Conservation (phyloP, 2,113 vertebrate genomes). For the Sebastes schlegelii region DNA sequence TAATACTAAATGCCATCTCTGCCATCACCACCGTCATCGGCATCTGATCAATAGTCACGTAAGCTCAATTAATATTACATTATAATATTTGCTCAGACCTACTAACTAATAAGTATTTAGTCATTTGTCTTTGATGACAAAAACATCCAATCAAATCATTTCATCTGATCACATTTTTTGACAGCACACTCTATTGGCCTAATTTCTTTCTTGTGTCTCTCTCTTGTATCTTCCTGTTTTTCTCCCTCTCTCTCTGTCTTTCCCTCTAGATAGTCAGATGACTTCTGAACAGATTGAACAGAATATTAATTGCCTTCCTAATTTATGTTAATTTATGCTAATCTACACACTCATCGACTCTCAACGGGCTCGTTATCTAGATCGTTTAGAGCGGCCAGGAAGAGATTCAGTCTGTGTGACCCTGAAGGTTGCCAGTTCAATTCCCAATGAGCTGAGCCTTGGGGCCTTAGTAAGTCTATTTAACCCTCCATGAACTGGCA, state of each 20-base stretch:
- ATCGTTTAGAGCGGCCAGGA: conserved; percentile 73
- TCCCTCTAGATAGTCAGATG: conserved; percentile 66
- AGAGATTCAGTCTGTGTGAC: conserved; percentile 78
- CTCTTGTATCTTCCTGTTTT: conserved; percentile 58
- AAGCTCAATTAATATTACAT: conserved; percentile 22
- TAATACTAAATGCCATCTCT: neutral
- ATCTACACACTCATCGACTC: conserved; percentile 79
- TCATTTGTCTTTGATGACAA: conserved; percentile 28
- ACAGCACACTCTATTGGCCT: conserved; percentile 40
- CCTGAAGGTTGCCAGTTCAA: conserved; percentile 82
- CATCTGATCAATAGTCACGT: conserved; percentile 6
- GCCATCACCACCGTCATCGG: neutral
- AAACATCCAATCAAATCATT: conserved; percentile 23
- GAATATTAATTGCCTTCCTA: conserved; percentile 81
- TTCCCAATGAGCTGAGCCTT: conserved; percentile 71
- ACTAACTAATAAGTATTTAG: neutral
- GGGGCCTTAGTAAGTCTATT: conserved; percentile 58
- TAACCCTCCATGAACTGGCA: conserved; percentile 63
- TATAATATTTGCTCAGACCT: conserved; percentile 2
- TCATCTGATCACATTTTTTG: conserved; percentile 34
- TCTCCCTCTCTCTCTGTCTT: conserved; percentile 54
- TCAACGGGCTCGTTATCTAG: conserved; percentile 80
- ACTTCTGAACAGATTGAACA: conserved; percentile 79
- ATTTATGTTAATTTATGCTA: conserved; percentile 81
- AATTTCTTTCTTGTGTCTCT: conserved; percentile 46